phyloP scores from a whole-genome alignment of 30 jellyfish, hydroid and myxozoan species.

The Phacellophora camtschatica region DNA sequence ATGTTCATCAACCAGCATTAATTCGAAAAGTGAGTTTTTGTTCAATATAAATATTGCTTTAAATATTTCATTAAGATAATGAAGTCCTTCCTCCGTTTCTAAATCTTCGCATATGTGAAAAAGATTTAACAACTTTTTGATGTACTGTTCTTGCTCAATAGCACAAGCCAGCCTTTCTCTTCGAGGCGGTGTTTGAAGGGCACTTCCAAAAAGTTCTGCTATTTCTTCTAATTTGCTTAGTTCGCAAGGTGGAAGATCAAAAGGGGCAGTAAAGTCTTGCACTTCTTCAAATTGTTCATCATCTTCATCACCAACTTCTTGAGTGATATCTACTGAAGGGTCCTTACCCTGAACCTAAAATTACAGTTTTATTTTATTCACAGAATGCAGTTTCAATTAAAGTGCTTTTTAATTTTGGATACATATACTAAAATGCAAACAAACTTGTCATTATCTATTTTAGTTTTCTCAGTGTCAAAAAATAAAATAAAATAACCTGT shows the following conservation, averaged over 20 bases:
- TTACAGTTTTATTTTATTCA: no score
- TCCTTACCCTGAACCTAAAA: constrained; percentile 90
- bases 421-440: no score
- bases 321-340: constrained; percentile 91
- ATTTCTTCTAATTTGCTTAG: constrained; percentile 78
- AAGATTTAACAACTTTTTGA: constrained; percentile 76
- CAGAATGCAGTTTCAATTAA: no score
- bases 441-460: no score
- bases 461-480: no score
- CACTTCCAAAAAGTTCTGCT: constrained; percentile 78
- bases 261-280: constrained; percentile 77
- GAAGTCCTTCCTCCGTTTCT: constrained; percentile 91
- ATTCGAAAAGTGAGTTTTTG: constrained; percentile 82
- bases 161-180: constrained; percentile 82
- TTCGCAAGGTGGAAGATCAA: constrained; percentile 91
- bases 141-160: constrained; percentile 78
- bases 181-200: constrained; percentile 61
- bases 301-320: constrained; percentile 82
- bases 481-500: no score
- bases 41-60: constrained; percentile 85
- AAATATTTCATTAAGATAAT: constrained; percentile 82
- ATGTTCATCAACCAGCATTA: constrained; percentile 78
- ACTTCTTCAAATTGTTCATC: constrained; percentile 86
- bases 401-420: no score
- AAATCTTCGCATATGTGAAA: constrained; percentile 95